phyloP scores from a whole-genome alignment of 2,113 vertebrate species.

The Spermophilus dauricus region DNA sequence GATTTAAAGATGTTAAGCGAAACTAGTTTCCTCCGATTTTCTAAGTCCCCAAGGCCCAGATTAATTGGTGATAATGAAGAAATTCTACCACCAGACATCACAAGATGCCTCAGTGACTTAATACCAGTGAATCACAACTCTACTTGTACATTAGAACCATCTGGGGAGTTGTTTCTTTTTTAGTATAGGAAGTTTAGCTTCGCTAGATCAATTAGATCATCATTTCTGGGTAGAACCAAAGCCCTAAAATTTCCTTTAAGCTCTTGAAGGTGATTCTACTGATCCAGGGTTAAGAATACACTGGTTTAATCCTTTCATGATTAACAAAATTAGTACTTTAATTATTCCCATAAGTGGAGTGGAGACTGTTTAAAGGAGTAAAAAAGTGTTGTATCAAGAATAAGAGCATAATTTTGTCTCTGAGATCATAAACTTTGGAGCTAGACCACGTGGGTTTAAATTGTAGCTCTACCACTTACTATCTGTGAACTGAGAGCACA shows the following conservation, averaged over 20 bases:
- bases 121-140: background rate
- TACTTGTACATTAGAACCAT: background rate
- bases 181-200: background rate
- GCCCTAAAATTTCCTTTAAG: background rate
- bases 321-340: slow-evolving; percentile 26
- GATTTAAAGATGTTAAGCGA: background rate
- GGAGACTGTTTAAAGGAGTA: background rate
- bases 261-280: background rate
- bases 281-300: background rate
- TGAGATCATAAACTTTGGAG: background rate
- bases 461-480: background rate
- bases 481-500: background rate
- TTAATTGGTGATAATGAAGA: slow-evolving; percentile 4
- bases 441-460: background rate
- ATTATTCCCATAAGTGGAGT: background rate
- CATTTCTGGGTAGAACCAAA: slow-evolving; percentile 32
- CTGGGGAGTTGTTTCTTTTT: background rate
- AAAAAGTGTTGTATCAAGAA: background rate
- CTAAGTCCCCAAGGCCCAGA: background rate
- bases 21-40: background rate
- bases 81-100: background rate
- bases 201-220: background rate
- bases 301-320: slow-evolving; percentile 16
- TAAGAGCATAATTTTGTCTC: background rate
- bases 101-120: background rate